Conservation (phyloP, 2,888 invertebrate species). For the Neuroscelio doddi region DNA sequence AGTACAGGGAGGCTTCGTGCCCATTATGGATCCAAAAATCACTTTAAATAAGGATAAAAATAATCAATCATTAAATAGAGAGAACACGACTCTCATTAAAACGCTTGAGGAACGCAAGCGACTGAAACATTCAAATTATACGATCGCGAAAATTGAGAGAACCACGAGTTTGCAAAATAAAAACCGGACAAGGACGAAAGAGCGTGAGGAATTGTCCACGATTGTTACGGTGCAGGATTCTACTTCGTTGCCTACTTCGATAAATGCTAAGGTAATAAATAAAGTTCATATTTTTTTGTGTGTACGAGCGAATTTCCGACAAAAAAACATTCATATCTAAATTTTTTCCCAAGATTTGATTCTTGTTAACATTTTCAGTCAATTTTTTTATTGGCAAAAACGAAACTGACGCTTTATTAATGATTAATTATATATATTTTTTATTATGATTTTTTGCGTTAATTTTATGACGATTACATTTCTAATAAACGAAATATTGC, state of each 20-base stretch:
- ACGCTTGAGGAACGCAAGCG: slow-evolving; percentile 49
- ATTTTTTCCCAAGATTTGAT: too few species aligned
- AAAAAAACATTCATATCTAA: too few species aligned
- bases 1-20: slow-evolving; percentile 82
- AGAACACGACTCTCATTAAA: slow-evolving; percentile 49
- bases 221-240: slow-evolving; percentile 34
- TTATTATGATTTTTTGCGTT: neutral
- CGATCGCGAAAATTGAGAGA: slow-evolving; percentile 56
- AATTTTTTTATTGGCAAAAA: slow-evolving; percentile 2
- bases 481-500: too few species aligned
- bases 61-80: slow-evolving; percentile 17
- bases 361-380: neutral
- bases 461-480: too few species aligned
- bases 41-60: slow-evolving; percentile 16
- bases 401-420: neutral
- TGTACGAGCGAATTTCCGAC: too few species aligned
- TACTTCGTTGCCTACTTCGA: slow-evolving; percentile 32
- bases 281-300: too few species aligned
- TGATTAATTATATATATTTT: too few species aligned
- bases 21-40: slow-evolving; percentile 76
- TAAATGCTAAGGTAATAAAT: slow-evolving; percentile 27
- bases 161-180: slow-evolving; percentile 35
- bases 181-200: slow-evolving; percentile 36
- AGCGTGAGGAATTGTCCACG: slow-evolving; percentile 47
- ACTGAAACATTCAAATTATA: slow-evolving; percentile 53